These are phyloP conservation scores for Platyscapa corneri DNA, from an alignment of 1,140 invertebrate species.

Conservation along the genomic window DNA sequence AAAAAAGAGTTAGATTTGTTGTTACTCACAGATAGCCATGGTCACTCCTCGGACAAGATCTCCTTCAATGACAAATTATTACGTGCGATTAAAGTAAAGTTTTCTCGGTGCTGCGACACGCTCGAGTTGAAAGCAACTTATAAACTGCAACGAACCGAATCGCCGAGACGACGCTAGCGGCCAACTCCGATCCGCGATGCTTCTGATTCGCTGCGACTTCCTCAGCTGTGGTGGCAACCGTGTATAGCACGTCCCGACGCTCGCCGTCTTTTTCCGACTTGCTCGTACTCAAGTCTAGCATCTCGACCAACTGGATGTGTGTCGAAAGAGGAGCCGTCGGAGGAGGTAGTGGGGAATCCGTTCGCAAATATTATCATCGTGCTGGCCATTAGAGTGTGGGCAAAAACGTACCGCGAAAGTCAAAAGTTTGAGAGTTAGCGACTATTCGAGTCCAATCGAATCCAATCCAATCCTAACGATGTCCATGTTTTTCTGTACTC, in stretches of 20 bases:
- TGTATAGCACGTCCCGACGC: background rate
- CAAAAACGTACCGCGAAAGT: background rate
- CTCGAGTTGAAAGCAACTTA: background rate
- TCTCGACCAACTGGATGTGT: background rate
- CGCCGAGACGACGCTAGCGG: background rate
- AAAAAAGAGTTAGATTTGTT: too few relatives aligned
- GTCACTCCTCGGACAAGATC: background rate
- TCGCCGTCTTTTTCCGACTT: background rate
- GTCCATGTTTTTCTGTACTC: too few relatives aligned
- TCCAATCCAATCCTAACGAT: too few relatives aligned
- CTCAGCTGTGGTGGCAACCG: background rate
- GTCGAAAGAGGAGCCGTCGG: background rate
- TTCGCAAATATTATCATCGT: background rate
- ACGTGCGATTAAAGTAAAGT: background rate
- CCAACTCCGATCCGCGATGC: background rate
- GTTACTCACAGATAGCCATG: slow-evolving; percentile 43
- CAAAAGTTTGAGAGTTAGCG: background rate
- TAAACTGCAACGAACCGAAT: slow-evolving; percentile 1
- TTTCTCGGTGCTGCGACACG: background rate
- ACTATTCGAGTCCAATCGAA: background rate
- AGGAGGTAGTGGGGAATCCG: background rate
- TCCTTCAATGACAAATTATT: background rate
- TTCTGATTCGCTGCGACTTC: background rate
- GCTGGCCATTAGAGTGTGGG: too few relatives aligned
- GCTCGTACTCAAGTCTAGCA: too few relatives aligned